These are phyloP conservation scores for Lucilia sericata DNA, from an alignment of 1,140 invertebrate genomes.

Conservation along the genomic window DNA sequence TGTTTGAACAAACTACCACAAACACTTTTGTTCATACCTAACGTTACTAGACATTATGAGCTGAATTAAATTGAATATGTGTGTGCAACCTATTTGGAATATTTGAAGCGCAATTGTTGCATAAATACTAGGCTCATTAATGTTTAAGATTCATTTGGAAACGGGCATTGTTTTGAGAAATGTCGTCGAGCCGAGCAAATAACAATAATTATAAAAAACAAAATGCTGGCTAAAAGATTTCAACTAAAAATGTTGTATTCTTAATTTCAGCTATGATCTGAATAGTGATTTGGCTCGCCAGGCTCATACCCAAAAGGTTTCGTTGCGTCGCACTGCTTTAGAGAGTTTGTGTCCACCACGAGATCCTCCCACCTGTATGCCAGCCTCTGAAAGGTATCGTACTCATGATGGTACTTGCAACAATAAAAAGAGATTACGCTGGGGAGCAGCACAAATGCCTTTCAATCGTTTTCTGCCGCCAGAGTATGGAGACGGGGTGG, in stretches of 20 bases:
- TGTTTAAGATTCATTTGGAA: not conserved
- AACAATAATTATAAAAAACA: not conserved
- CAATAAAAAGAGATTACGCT: conserved; percentile 79
- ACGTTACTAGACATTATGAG: not conserved
- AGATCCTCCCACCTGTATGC: conserved; percentile 63
- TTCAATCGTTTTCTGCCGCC: conserved; percentile 85
- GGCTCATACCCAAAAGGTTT: conserved; percentile 62
- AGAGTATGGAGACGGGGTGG: conserved; percentile 84
- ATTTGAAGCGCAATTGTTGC: not conserved
- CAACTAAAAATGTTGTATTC: not conserved
- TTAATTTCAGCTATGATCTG: conserved; percentile 54
- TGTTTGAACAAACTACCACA: not conserved
- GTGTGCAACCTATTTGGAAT: not conserved
- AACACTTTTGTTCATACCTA: not conserved
- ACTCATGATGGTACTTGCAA: conserved; percentile 90
- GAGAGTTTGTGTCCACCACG: conserved; percentile 64
- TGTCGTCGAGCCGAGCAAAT: not conserved
- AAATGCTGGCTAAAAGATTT: not conserved
- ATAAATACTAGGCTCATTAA: conserved; percentile 12
- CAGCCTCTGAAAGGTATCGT: conserved; percentile 74
- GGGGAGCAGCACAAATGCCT: conserved; percentile 86
- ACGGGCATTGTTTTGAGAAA: not conserved
- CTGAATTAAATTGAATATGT: not conserved
- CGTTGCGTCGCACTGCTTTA: conserved; percentile 61
- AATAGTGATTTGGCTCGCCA: conserved; percentile 64